A percentile compares a stretch with the other conserved stretches of the same genome.
phyloP scores from a whole-genome alignment of 2,888 invertebrate genomes.

The Dromius quadrimaculatus region DNA sequence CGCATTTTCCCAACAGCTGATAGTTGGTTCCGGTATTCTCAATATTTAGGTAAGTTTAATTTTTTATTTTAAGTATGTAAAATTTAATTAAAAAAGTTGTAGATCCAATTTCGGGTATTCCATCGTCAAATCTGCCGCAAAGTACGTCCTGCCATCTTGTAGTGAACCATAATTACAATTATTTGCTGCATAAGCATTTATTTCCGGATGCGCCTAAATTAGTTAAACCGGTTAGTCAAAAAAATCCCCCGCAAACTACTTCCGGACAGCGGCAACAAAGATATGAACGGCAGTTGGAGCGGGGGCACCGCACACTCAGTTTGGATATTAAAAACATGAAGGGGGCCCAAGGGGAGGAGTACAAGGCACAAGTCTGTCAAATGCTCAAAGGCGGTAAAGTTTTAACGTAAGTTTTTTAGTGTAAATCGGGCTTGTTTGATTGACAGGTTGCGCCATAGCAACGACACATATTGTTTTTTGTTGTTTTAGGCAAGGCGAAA shows the following conservation, averaged over 20 bases:
- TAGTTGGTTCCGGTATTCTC: conserved; percentile 86
- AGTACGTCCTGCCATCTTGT: conserved; percentile 71
- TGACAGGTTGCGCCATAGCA: not conserved
- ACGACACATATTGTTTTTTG: too few relatives aligned
- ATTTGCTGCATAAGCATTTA: conserved; percentile 80
- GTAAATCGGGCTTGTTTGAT: not conserved
- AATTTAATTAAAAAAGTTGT: conserved; percentile 56
- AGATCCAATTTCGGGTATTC: conserved; percentile 82
- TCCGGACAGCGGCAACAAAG: conserved; percentile 62
- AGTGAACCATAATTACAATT: conserved; percentile 81
- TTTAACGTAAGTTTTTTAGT: conserved; percentile 71
- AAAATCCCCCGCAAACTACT: not conserved
- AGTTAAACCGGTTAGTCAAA: not conserved
- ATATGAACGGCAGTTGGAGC: conserved; percentile 64
- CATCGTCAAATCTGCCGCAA: conserved; percentile 74
- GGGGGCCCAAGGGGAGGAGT: conserved; percentile 61
- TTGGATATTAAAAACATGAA: conserved; percentile 64
- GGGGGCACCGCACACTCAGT: conserved; percentile 62
- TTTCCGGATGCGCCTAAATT: conserved; percentile 69
- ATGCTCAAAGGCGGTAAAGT: conserved; percentile 75
- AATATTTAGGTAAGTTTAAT: conserved; percentile 74
- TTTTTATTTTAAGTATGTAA: conserved; percentile 11
- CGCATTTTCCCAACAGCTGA: conserved; percentile 91
- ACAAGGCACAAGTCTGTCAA: conserved; percentile 64
- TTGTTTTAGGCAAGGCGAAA: conserved; percentile 74